phyloP scores from a whole-genome alignment of 2,888 invertebrate genomes.

The Andricus quercusramuli region DNA sequence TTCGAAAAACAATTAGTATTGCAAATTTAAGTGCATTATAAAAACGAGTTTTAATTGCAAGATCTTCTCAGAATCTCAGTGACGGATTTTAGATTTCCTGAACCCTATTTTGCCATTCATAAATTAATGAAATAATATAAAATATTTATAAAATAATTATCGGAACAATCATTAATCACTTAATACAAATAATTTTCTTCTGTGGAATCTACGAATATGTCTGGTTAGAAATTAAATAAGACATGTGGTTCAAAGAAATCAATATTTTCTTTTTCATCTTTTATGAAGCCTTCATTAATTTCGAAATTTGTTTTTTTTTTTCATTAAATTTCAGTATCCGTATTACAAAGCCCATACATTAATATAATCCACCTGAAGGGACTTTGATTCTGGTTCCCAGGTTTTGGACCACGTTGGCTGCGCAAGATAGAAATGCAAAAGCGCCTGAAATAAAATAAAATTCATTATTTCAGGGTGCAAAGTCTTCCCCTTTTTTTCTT shows the following conservation, averaged over 20 bases:
- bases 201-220: too few species aligned
- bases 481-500: too few species aligned
- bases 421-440: slow-evolving; percentile 77
- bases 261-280: too few species aligned
- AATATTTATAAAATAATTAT: too few species aligned
- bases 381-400: slow-evolving; percentile 79
- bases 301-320: too few species aligned
- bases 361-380: slow-evolving; percentile 82
- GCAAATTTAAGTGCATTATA: not conserved
- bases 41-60: not conserved
- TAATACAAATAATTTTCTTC: too few species aligned
- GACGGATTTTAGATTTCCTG: not conserved
- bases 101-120: not conserved
- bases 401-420: slow-evolving; percentile 77
- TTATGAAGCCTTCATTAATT: too few species aligned
- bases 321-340: not conserved
- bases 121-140: too few species aligned
- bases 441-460: slow-evolving; percentile 61
- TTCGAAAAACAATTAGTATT: too few species aligned
- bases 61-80: not conserved
- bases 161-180: too few species aligned
- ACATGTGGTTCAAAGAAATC: too few species aligned
- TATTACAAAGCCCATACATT: slow-evolving; percentile 81
- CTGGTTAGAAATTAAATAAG: too few species aligned
- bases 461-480: slow-evolving; percentile 10